Evolutionary conservation across 2,797 vertebrate species (phyloP).

Genomic region (Aplochiton taeniatus): DNA sequence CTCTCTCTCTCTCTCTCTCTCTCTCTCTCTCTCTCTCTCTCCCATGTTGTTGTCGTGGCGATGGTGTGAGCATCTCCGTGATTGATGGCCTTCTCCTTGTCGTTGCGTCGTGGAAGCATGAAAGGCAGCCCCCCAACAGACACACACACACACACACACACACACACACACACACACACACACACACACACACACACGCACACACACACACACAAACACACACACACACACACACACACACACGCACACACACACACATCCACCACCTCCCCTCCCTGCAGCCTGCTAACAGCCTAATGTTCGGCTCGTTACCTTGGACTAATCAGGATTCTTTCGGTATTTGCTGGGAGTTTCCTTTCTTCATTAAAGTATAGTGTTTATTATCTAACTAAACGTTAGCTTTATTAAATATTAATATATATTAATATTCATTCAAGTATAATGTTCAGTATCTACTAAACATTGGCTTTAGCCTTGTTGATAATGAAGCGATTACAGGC

Average conservation of each 20-base stretch:
- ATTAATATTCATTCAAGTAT: slow-evolving; percentile 65
- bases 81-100: slow-evolving; percentile 53
- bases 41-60: slow-evolving; percentile 17
- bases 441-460: slow-evolving; percentile 79
- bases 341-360: slow-evolving; percentile 61
- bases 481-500: slow-evolving; percentile 72
- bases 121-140: slow-evolving; percentile 72
- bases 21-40: background rate
- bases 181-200: no score
- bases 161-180: no score
- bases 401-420: no score
- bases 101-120: slow-evolving; percentile 69
- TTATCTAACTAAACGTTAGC: slow-evolving; percentile 80
- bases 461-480: slow-evolving; percentile 73
- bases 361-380: slow-evolving; percentile 72
- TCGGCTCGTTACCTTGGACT: slow-evolving; percentile 79
- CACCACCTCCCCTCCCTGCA: slow-evolving; percentile 33
- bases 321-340: slow-evolving; percentile 78
- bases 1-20: no score
- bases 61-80: background rate
- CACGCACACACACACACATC: no score
- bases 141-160: no score
- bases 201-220: no score
- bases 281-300: slow-evolving; percentile 73
- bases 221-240: no score